Conservation (phyloP, 1,140 invertebrate genomes). For the Danaus melanippus region DNA sequence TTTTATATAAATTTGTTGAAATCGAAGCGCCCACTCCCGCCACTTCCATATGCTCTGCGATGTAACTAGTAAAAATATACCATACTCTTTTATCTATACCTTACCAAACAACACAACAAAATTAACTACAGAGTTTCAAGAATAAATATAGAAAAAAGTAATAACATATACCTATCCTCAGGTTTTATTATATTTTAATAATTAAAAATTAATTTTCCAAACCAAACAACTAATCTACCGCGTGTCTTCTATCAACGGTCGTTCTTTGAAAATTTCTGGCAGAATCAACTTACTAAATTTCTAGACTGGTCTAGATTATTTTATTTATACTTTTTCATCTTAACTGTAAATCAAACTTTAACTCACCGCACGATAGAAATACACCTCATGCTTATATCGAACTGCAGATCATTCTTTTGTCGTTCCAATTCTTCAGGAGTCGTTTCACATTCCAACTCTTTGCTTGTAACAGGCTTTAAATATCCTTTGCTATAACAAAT, state of each 20-base stretch:
- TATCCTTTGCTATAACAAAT: slow-evolving; percentile 40
- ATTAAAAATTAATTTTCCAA: no score
- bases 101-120: not conserved
- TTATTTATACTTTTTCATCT: no score
- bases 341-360: not conserved
- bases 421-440: slow-evolving; percentile 74
- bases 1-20: slow-evolving; percentile 75
- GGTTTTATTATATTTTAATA: no score
- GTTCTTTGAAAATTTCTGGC: no score
- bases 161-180: no score
- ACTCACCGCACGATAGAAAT: slow-evolving; percentile 79
- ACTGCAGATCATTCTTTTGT: slow-evolving; percentile 77
- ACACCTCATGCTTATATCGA: slow-evolving; percentile 80
- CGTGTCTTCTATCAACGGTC: no score
- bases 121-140: no score
- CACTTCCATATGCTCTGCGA: slow-evolving; percentile 71
- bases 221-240: no score
- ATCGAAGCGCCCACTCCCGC: slow-evolving; percentile 75
- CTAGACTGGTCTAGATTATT: no score
- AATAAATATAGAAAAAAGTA: no score
- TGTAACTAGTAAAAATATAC: slow-evolving; percentile 46
- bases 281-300: no score
- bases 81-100: not conserved
- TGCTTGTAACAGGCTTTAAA: slow-evolving; percentile 45
- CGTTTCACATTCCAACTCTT: slow-evolving; percentile 63